A percentile compares a stretch with the other conserved stretches of the same genome.
phyloP scores from a whole-genome alignment of 2,888 invertebrate genomes.

The Mimumesa dahlbomi region DNA sequence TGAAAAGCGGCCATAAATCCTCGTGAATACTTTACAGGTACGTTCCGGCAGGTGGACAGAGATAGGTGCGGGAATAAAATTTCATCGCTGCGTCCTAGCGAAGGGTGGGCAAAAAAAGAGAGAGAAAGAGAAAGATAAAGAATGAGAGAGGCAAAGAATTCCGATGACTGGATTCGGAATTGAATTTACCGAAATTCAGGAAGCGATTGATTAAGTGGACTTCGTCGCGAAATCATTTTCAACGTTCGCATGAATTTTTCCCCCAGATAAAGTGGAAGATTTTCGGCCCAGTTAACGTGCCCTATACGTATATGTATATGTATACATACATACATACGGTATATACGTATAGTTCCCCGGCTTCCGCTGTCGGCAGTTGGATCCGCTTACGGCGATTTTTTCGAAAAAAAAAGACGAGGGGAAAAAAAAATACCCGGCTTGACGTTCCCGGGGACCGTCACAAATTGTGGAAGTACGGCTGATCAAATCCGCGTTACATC shows the following conservation, averaged over 20 bases:
- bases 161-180: slow-evolving; percentile 32
- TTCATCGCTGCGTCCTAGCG: slow-evolving; percentile 22
- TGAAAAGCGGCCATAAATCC: slow-evolving; percentile 53
- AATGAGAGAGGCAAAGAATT: background rate
- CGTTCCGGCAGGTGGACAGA: slow-evolving; percentile 10
- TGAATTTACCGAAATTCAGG: slow-evolving; percentile 53
- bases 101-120: background rate
- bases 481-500: slow-evolving; percentile 18
- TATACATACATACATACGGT: no score
- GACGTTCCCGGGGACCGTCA: slow-evolving; percentile 8
- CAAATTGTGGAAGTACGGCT: slow-evolving; percentile 9
- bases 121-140: no score
- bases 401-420: background rate
- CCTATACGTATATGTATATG: no score
- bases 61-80: slow-evolving; percentile 24
- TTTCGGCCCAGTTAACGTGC: background rate
- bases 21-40: slow-evolving; percentile 53
- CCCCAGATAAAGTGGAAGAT: slow-evolving; percentile 8
- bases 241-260: slow-evolving; percentile 42
- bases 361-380: slow-evolving; percentile 1
- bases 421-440: no score
- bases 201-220: slow-evolving; percentile 58
- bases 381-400: slow-evolving; percentile 20
- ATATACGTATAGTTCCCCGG: no score
- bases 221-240: slow-evolving; percentile 35